Base-by-base conservation (phyloP, 1,140 invertebrate genomes). In the Ooceraea biroi region DNA sequence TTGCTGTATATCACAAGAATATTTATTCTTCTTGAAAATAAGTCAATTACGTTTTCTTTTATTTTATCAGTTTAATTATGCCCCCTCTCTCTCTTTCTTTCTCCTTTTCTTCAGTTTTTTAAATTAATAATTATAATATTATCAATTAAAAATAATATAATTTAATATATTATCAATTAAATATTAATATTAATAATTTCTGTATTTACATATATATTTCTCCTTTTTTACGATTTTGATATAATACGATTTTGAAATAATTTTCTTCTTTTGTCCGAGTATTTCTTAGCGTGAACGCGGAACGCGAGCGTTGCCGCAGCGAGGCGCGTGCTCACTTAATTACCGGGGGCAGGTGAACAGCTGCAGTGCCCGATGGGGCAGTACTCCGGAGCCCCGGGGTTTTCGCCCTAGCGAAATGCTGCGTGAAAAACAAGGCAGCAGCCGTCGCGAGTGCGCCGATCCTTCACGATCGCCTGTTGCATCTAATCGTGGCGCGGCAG, bases 281-380 rank as follows among this genome's bases (percentile, higher is more conserved):
- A 30, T 46, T 58, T 48, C n/a, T 66, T 55, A 41, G n/a, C 41
- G 41, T 4, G 2, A 50, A 17, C 17, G 65, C 46, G 72, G 61
- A 77, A 60, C 30, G 19, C 44, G 46, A 22, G 57, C 65, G 60
- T 14, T 65, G 55, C 71, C n/a, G n/a, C n/a, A n/a, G 46, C 36
- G 17, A 36, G 83, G 82, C 85, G 82, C 85, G 86, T 84, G 89
- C 84, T 80, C 65, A 50, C 73, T 77, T 90, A 90, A 91, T 89
- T 90, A 83, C 68, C 14, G 66, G n/a, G 48, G 61, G 76, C 86
- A 86, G 86, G 78, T 88, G 86, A 76, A 22, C 78, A 48, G 57
- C 58, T 46, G 61, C 63, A 68, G 10, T 36, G 36, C 30, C 48
- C 46, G 76, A 25, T 30, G 36, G 36, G 36, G 36, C 14, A 52